Base-by-base conservation (phyloP, 2,888 invertebrate genomes). In the Pristionchus mayeri region DNA sequence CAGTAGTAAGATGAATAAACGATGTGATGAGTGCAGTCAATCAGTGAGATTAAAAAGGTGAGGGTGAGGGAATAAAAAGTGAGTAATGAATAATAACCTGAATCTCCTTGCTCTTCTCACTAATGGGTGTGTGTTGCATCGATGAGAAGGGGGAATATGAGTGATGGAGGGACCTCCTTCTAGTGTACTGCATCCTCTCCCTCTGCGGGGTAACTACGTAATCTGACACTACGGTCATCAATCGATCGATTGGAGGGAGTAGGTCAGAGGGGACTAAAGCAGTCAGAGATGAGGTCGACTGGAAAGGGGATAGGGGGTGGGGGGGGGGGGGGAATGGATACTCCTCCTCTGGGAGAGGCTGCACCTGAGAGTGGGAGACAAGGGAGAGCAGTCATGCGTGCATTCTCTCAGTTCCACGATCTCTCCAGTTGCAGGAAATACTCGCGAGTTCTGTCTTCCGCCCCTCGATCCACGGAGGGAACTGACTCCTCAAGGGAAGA, bases 361-460 rank as follows among this genome's bases (percentile, higher is more conserved):
- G 67, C 67, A 67, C 67, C 67, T 67, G 67, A 37, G 67, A 67
- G 18, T 37, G 67, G 37, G 67, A 67, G 24, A n/a, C n/a, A 21
- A 9, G 4, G 21, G 67, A 37, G 21, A 2, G 67, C 67, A 67
- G 3, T 67, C 21, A 37, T 6, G 67, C 67, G 37, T 67, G 57
- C 57, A 18, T 27, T 60, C 34, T 34, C 6, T 67, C 67, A 67
- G 37, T n/a, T 67, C 67, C 67, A 67, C 67, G 67, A 67, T 67
- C 21, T 67, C 21, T 67, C 34, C 18, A 67, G 27, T 67, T 67
- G 67, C 4, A 21, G 9, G 67, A 67, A 67, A 24, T 67, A 67
- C 18, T 34, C 37, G 0, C 37, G 16, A 18, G 67, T 67, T 37
- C 34, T 67, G 18, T 67, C 67, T 18, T 67, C 67, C 21, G 37